Evolutionary conservation across 53 echinoderm and acorn worm species (phyloP).

Genomic region (Arbacia lixula): DNA sequence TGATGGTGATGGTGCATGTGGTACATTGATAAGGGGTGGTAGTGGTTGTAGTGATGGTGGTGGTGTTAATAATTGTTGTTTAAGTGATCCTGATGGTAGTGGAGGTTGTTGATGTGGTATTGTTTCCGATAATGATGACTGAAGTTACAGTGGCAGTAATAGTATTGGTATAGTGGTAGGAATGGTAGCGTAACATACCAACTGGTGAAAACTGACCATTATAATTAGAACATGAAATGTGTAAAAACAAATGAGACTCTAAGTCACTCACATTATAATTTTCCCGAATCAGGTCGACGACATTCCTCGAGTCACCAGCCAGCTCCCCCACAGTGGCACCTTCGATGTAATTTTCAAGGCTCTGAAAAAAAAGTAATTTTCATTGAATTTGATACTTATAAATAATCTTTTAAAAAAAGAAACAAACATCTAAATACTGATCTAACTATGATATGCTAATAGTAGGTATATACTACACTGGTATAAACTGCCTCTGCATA

Average conservation of each 20-base stretch:
- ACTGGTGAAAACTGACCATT: background rate
- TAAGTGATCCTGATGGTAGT: no score
- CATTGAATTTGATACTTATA: no score
- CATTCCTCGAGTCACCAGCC: constrained; percentile 78
- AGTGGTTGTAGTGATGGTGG: no score
- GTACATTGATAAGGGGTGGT: no score
- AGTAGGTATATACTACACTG: no score
- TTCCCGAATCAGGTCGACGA: constrained; percentile 79
- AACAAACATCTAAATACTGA: no score
- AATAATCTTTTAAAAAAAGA: no score
- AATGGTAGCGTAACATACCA: background rate
- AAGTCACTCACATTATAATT: constrained; percentile 75
- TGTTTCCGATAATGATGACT: background rate
- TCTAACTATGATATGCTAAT: no score
- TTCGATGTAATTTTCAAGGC: constrained; percentile 79
- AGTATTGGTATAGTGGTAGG: background rate
- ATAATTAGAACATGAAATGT: background rate
- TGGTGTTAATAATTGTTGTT: no score
- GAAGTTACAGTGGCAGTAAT: background rate
- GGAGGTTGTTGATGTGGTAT: no score
- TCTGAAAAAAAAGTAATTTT: constrained; percentile 62
- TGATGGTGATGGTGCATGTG: no score
- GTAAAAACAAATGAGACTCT: background rate
- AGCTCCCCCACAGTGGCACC: constrained; percentile 81
- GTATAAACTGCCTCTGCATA: no score